Evolutionary conservation across 2,113 vertebrate genomes (phyloP), one percentile per base, ranked within the genome.

Genomic region (Thymallus thymallus): DNA sequence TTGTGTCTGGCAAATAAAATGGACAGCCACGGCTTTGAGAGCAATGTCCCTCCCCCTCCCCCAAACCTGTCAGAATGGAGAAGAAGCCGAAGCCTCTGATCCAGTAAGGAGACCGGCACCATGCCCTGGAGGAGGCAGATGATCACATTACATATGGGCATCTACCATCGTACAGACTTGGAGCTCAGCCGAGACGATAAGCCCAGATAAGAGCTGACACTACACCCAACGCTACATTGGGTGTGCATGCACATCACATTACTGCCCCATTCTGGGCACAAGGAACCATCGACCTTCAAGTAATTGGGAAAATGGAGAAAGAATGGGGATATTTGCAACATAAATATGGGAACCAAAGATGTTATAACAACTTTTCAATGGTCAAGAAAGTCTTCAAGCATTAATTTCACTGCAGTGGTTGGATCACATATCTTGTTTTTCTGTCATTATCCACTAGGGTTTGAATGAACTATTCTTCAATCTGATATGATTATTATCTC

Each of bases 201-300:
- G 78, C 69, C 66, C 67, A 77, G 85, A 86, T 87, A 81, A 76
- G 76, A 84, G 82, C 78, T 69, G 83, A 86, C 82, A 80, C 76
- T 4, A 20, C 79, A 76, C 84, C 83, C 71, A 68, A 80, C 29
- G 69, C 78, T 80, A 62, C 77, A 71, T 51, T 75, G 56, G 79
- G 67, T 80, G 74, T 71, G 81, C 76, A 75, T 71, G 76, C 72
- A 67, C 80, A 73, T 85, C 79, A 65, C 74, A 83, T 86, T 83
- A 81, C 60, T 72, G 76, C 72, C 58, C 72, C 56, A 72, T 80
- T 80, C 71, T 72, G 65, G 64, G 76, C 79, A 6, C 63, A 35
- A 35, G 32, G 73, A 78, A 76, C 76, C 68, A 80, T 71, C 85
- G 86, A 88, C 84, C 87, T 88, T 88, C 82, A 78, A 73, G 61